These are phyloP conservation scores for Anguilla japonica DNA, from an alignment of 2,113 vertebrate species.

Conservation along the genomic window DNA sequence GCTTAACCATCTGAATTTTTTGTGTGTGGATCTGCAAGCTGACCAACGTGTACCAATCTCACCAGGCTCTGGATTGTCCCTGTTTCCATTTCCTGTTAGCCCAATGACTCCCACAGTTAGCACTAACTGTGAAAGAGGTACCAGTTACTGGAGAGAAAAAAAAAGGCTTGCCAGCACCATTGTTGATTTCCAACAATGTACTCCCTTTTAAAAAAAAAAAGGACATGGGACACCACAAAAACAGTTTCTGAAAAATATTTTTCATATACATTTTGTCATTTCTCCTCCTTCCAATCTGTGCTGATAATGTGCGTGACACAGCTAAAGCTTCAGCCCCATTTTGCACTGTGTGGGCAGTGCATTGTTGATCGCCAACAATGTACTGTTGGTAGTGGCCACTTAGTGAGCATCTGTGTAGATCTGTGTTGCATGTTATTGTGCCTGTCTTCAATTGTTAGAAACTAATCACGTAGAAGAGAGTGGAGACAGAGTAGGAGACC, in stretches of 20 bases:
- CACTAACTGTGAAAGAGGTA: slow-evolving; percentile 89
- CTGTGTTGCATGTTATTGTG: slow-evolving; percentile 63
- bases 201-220: slow-evolving; percentile 64
- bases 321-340: slow-evolving; percentile 61
- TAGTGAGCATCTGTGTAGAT: slow-evolving; percentile 61
- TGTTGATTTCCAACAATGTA: slow-evolving; percentile 88
- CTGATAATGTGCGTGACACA: slow-evolving; percentile 45
- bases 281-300: slow-evolving; percentile 28
- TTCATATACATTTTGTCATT: slow-evolving; percentile 19
- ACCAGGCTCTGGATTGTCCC: slow-evolving; percentile 82
- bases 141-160: slow-evolving; percentile 63
- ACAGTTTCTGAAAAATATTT: slow-evolving; percentile 20
- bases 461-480: slow-evolving; percentile 32
- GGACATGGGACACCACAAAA: slow-evolving; percentile 39
- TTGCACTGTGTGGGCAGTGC: slow-evolving; percentile 84
- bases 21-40: slow-evolving; percentile 62
- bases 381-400: slow-evolving; percentile 82
- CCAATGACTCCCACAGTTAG: slow-evolving; percentile 83
- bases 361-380: slow-evolving; percentile 95
- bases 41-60: slow-evolving; percentile 76
- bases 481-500: slow-evolving; percentile 37
- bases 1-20: slow-evolving; percentile 51
- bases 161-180: slow-evolving; percentile 71
- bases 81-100: slow-evolving; percentile 86
- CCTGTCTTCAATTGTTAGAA: slow-evolving; percentile 38